Percentiles rank a stretch among this genome's conserved stretches.
Evolutionary conservation across 2,888 invertebrate species (phyloP).

Genomic region (Apotomis betuletana): DNA sequence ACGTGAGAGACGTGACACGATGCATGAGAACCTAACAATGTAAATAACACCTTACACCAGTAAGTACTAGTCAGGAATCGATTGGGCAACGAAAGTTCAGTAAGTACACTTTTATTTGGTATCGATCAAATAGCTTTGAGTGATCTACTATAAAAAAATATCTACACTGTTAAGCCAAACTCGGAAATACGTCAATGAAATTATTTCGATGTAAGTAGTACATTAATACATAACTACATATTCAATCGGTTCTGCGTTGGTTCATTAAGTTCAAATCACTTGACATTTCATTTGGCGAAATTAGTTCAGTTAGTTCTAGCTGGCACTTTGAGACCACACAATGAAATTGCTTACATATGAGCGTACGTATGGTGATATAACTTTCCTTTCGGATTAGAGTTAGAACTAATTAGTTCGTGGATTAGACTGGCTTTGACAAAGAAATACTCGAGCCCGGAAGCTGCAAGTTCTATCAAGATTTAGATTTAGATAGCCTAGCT

Average conservation of each 20-base stretch:
- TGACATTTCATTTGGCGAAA: slow-evolving; percentile 14
- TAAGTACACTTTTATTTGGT: too few relatives aligned
- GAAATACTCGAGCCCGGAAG: not conserved
- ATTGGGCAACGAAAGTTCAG: too few relatives aligned
- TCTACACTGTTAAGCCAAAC: too few relatives aligned
- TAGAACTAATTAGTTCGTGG: slow-evolving; percentile 11
- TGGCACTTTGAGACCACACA: slow-evolving; percentile 7
- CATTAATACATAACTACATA: not conserved
- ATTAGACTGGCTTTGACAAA: slow-evolving; percentile 4
- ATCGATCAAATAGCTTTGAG: too few relatives aligned
- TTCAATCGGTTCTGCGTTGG: not conserved
- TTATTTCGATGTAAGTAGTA: too few relatives aligned
- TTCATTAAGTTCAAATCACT: slow-evolving; percentile 14
- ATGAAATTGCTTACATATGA: slow-evolving; percentile 11
- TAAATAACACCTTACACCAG: too few relatives aligned
- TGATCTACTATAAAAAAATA: too few relatives aligned
- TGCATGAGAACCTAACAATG: too few relatives aligned
- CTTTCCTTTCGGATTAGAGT: slow-evolving; percentile 2
- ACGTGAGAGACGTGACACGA: too few relatives aligned
- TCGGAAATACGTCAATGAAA: too few relatives aligned
- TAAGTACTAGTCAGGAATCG: too few relatives aligned
- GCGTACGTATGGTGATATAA: not conserved
- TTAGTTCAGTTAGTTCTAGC: not conserved
- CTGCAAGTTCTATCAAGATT: not conserved
- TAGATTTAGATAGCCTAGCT: not conserved